Base-by-base conservation (phyloP, 2,888 invertebrate species). In the Megaustenia siamemsis region DNA sequence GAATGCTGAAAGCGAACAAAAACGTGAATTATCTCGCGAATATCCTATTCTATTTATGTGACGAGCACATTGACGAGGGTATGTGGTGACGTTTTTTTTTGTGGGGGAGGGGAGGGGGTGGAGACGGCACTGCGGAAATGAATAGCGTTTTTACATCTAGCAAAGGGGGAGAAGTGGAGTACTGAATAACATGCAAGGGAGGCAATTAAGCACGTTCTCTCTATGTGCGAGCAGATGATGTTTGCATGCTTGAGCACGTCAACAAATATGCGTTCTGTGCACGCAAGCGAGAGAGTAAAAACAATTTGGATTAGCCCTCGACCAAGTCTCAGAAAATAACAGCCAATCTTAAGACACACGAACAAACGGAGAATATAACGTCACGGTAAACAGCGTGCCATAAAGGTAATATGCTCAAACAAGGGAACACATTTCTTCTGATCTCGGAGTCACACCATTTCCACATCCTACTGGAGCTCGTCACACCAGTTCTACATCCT, bases 201-300 rank as follows among this genome's bases (percentile, higher is more conserved):
- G 69, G 80, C 69, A 80, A 80, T 80, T 80, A 68, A 40, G 38
- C 80, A 80, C 68, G 53, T 38, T 53, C 53, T 69, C 68, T 49
- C 24, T 35, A 38, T 32, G 68, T 49, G 77, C 24, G 69, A 53
- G 69, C 69, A 69, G 80, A 69, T 38, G 66, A 60, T 68, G 68
- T 68, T 56, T 45, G 69, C 53, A 80, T 80, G 80, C 69, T 43
- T 38, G 53, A 49, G 53, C 68, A 69, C 53, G 80, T 32, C 53
- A 80, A 80, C 80, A 80, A 80, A 80, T 53, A 80, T 38, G 80
- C 35, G 69, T n/a, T n/a, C 35, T 24, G n/a, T 45, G 35, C 69
- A 38, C 35, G 68, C 49, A 28, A 63, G 78, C 32, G n/a, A n/a
- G 68, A 43, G 43, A 15, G 68, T 68, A 66, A 79, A 79, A 63